These are phyloP conservation scores for Agrenia bidenticulata DNA, from an alignment of 2,888 invertebrate species.

Conservation along the genomic window DNA sequence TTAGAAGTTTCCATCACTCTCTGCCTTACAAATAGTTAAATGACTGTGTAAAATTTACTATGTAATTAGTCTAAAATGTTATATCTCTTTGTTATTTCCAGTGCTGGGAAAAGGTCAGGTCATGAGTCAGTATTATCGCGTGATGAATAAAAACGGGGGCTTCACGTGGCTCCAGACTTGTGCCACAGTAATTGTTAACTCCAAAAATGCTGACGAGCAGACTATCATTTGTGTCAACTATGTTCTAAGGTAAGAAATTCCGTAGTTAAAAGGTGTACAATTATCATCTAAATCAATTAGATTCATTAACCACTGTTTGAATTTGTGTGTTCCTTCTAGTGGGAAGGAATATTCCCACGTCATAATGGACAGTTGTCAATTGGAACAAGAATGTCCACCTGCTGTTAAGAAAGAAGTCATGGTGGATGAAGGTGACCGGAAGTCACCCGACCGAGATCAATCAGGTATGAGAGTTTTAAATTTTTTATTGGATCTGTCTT, in stretches of 20 bases:
- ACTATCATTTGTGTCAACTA: constrained; percentile 97
- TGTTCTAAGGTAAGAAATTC: constrained; percentile 81
- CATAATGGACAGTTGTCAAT: constrained; percentile 90
- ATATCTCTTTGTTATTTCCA: constrained; percentile 59
- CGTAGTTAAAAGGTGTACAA: no score
- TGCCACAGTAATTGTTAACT: constrained; percentile 92
- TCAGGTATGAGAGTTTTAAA: constrained; percentile 61
- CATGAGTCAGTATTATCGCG: constrained; percentile 89
- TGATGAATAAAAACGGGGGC: constrained; percentile 95
- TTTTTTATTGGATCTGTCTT: not conserved
- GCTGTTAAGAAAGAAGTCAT: constrained; percentile 81
- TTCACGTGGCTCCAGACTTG: constrained; percentile 97
- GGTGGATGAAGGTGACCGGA: constrained; percentile 79
- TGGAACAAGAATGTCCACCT: constrained; percentile 63
- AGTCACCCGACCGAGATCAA: constrained; percentile 81
- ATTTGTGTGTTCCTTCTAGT: constrained; percentile 60
- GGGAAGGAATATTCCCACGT: constrained; percentile 85
- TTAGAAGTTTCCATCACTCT: no score
- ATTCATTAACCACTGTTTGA: not conserved
- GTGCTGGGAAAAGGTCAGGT: constrained; percentile 97
- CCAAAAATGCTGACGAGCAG: constrained; percentile 94
- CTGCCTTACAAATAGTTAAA: no score
- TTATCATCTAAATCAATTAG: not conserved
- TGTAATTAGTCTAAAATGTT: constrained; percentile 10
- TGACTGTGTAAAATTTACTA: constrained; percentile 2